Percentiles rank a stretch among this genome's conserved stretches.
Evolutionary conservation across 92 coral and sea anemone genomes (phyloP).

Genomic region (Epizoanthus scotinus): DNA sequence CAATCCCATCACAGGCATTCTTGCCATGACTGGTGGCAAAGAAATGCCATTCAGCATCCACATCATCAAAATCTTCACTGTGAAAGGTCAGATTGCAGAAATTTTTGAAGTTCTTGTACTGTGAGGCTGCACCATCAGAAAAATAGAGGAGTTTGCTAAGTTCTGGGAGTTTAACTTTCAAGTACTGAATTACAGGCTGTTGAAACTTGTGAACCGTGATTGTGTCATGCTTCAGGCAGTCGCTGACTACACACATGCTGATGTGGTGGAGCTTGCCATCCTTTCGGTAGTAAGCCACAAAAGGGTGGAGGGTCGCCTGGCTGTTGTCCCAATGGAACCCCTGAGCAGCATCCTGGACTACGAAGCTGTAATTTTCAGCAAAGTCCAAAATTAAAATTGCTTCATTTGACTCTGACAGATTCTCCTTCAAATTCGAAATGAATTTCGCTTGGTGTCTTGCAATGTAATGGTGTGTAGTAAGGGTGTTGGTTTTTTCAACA

Average conservation of each 20-base stretch:
- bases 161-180: constrained; percentile 21
- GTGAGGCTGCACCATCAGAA: constrained; percentile 33
- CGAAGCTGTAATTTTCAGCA: constrained; percentile 49
- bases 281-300: constrained; percentile 38
- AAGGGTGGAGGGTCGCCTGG: constrained; percentile 49
- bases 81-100: constrained; percentile 19
- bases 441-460: constrained; percentile 44
- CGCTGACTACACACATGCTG: constrained; percentile 20
- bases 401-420: constrained; percentile 21
- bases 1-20: no score
- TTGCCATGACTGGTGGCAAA: no score
- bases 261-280: constrained; percentile 30
- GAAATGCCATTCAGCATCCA: no score
- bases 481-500: constrained; percentile 44
- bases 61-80: not conserved
- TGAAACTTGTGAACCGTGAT: constrained; percentile 26
- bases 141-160: constrained; percentile 32
- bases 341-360: constrained; percentile 46
- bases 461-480: constrained; percentile 38
- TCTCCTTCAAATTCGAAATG: constrained; percentile 36
- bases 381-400: constrained; percentile 44
- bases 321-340: no score
- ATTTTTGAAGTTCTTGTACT: constrained; percentile 36
- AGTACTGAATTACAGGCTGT: constrained; percentile 22
- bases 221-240: constrained; percentile 32